Conservation (phyloP, 2,797 vertebrate species). For the Tympanoctomys barrerae region DNA sequence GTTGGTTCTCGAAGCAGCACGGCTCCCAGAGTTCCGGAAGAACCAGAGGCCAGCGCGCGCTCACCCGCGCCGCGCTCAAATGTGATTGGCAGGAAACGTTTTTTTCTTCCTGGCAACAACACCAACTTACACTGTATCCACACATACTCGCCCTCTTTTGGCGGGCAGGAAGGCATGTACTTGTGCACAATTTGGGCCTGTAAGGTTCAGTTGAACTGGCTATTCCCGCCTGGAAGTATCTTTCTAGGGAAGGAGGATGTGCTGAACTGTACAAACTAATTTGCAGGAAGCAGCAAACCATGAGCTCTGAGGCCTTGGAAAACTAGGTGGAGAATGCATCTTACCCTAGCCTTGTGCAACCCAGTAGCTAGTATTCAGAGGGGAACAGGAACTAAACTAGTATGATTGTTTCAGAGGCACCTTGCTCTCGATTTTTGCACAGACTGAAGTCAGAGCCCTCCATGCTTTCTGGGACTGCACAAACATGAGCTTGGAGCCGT, state of each 20-base stretch:
- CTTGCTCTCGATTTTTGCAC: background rate
- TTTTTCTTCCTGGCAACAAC: background rate
- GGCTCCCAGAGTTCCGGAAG: background rate
- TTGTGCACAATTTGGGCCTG: background rate
- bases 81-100: background rate
- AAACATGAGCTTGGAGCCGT: background rate
- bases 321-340: background rate
- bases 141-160: too few relatives aligned
- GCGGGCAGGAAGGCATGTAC: background rate
- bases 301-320: background rate
- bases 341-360: background rate
- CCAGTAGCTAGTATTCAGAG: background rate
- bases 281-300: background rate
- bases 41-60: accelerated
- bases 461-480: background rate
- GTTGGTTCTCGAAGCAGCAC: background rate
- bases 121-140: background rate
- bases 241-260: background rate
- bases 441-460: background rate
- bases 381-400: background rate
- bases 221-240: background rate
- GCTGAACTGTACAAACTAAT: background rate
- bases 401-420: background rate
- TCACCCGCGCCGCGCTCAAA: background rate
- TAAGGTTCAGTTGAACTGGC: background rate